Evolutionary conservation across 2,888 invertebrate genomes (phyloP).

Genomic region (Megastigmus dorsalis): DNA sequence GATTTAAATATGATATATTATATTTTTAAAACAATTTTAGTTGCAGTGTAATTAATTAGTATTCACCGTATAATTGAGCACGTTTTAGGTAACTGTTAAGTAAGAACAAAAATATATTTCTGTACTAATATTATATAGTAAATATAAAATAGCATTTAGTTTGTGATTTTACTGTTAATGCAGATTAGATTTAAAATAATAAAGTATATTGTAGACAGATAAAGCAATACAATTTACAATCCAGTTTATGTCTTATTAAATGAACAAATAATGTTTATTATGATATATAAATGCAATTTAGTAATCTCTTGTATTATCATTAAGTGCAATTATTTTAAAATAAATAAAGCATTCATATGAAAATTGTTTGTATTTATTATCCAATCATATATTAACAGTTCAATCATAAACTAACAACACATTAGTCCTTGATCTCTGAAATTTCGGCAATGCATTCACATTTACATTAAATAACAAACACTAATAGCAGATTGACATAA

Average conservation of each 20-base stretch:
- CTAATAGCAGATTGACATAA: too few species aligned
- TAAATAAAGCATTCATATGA: slow-evolving; percentile 31
- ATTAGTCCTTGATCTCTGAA: neutral
- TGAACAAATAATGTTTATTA: neutral
- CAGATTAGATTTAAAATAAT: slow-evolving; percentile 16
- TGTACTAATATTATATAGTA: too few species aligned
- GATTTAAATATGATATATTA: too few species aligned
- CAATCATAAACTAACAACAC: slow-evolving; percentile 45
- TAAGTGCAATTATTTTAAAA: slow-evolving; percentile 6
- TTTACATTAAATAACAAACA: too few species aligned
- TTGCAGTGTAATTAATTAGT: too few species aligned
- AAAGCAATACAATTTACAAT: neutral
- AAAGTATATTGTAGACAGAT: neutral
- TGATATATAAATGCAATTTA: neutral
- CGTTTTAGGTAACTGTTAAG: too few species aligned
- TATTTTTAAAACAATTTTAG: too few species aligned
- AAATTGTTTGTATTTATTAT: slow-evolving; percentile 22
- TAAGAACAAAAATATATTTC: too few species aligned
- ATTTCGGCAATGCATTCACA: too few species aligned
- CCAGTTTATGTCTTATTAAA: neutral
- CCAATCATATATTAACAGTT: slow-evolving; percentile 41
- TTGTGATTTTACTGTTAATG: slow-evolving; percentile 51
- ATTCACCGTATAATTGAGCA: too few species aligned
- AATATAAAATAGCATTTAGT: too few species aligned
- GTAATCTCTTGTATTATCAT: slow-evolving; percentile 1